Evolutionary conservation across 2,888 invertebrate species (phyloP), one percentile per base, ranked within the genome.

Genomic region (Stratiomys singularior): DNA sequence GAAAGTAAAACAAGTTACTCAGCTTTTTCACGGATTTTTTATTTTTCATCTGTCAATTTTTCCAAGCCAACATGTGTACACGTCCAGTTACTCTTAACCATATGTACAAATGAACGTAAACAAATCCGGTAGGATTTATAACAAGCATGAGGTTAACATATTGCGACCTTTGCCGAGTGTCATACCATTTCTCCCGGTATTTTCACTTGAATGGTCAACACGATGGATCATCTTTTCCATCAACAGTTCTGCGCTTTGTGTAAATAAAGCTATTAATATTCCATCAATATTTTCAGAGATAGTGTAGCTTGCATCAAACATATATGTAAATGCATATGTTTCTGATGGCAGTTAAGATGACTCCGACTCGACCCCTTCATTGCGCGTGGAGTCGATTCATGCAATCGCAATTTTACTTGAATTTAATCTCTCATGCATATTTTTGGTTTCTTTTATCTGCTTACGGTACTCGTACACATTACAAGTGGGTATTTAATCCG

Each of bases 141-240:
- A 67, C 9, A 37, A 44, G 11, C 46, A 11, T 21, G 15, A 47
- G 69, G 69, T 71, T 46, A 71, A 67, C 18, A 67, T 46, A 71
- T 28, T 28, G 72, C 28, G 47, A 74, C 72, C 72, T 74, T 74
- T 74, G n/a, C 37, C 11, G 58, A 58, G 56, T 74, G 72, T 58
- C 72, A 58, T 7, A n/a, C 58, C 72, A 74, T 74, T 58, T 74
- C 69, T 64, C 64, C 25, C 25, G 52, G 52, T 21, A 46, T 27
- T 71, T 71, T 71, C 69, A 47, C 69, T 44, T 46, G 21, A 21
- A 27, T 47, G 46, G 23, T 25, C 28, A 28, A 9, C 27, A 52
- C 52, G 4, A 15, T 9, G n/a, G 15, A 28, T 27, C 64, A 28
- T 15, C 64, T 28, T 28, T 5, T 37, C 37, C 37, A 37, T 37